phyloP scores from a whole-genome alignment of 1,140 invertebrate genomes.

The Amyelois transitella region DNA sequence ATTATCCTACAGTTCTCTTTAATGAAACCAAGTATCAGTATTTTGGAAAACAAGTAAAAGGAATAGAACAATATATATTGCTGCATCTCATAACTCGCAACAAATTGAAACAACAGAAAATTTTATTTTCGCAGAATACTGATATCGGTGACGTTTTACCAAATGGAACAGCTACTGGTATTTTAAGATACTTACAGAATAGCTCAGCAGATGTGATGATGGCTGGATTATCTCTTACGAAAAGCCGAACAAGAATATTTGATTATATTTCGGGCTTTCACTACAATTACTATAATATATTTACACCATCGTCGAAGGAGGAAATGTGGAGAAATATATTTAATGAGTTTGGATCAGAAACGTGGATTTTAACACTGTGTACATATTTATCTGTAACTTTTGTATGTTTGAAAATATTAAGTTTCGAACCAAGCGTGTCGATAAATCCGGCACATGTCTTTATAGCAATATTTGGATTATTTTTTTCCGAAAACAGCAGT shows the following conservation, averaged over 20 bases:
- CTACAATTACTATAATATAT: slow-evolving; percentile 27
- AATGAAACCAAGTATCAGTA: slow-evolving; percentile 16
- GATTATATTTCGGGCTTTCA: slow-evolving; percentile 40
- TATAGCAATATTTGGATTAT: not conserved
- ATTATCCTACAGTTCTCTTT: slow-evolving; percentile 24
- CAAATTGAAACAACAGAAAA: slow-evolving; percentile 7
- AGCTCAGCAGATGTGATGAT: slow-evolving; percentile 24
- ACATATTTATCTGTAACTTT: slow-evolving; percentile 10
- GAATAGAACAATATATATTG: slow-evolving; percentile 35
- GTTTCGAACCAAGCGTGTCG: not conserved
- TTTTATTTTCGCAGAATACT: not conserved
- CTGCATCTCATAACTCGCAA: slow-evolving; percentile 23
- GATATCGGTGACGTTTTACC: slow-evolving; percentile 25
- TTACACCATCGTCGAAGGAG: slow-evolving; percentile 21
- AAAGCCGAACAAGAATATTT: slow-evolving; percentile 27
- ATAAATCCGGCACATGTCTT: not conserved
- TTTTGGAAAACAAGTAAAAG: slow-evolving; percentile 14
- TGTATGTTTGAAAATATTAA: slow-evolving; percentile 3
- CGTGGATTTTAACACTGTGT: slow-evolving; percentile 28
- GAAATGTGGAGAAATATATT: slow-evolving; percentile 37
- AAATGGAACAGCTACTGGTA: slow-evolving; percentile 29
- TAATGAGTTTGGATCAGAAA: slow-evolving; percentile 25
- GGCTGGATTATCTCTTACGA: slow-evolving; percentile 27
- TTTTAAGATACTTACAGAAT: slow-evolving; percentile 21
- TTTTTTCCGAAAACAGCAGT: not conserved